Conservation (phyloP, 1,140 invertebrate species). For the Sitophilus oryzae region DNA sequence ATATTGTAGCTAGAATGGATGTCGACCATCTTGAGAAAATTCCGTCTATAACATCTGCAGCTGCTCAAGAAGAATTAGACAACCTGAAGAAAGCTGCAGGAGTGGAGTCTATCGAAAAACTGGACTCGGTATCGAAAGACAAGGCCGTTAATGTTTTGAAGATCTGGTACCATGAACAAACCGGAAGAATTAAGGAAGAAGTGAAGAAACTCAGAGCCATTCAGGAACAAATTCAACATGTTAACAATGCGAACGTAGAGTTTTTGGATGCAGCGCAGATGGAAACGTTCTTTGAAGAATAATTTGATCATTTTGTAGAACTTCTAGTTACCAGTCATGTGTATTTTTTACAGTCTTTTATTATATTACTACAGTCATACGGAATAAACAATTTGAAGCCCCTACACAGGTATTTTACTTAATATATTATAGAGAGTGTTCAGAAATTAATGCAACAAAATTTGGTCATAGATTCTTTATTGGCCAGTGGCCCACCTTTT, state of each 20-base stretch:
- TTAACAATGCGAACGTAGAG: constrained; percentile 26
- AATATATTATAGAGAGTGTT: no score
- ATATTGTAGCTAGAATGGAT: constrained; percentile 26
- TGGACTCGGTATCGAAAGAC: constrained; percentile 29
- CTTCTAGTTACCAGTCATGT: background rate
- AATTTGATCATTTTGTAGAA: background rate
- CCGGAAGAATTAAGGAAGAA: constrained; percentile 36
- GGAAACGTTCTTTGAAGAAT: constrained; percentile 12
- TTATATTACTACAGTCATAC: no score
- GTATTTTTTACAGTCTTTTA: no score
- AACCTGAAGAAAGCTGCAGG: constrained; percentile 29
- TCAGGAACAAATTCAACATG: constrained; percentile 26
- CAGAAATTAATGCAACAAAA: no score
- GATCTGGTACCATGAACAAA: constrained; percentile 35
- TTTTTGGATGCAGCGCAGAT: constrained; percentile 26
- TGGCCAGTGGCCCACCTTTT: no score
- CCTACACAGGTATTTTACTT: no score
- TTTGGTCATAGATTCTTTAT: no score
- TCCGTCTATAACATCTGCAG: constrained; percentile 23
- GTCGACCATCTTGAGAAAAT: constrained; percentile 5
- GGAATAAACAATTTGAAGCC: no score
- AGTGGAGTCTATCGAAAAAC: constrained; percentile 28
- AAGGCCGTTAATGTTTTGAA: constrained; percentile 33
- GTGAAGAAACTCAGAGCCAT: constrained; percentile 31
- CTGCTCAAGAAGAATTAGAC: constrained; percentile 26